Evolutionary conservation across 2,797 vertebrate species (phyloP).

Genomic region (Sylvilagus floridanus): DNA sequence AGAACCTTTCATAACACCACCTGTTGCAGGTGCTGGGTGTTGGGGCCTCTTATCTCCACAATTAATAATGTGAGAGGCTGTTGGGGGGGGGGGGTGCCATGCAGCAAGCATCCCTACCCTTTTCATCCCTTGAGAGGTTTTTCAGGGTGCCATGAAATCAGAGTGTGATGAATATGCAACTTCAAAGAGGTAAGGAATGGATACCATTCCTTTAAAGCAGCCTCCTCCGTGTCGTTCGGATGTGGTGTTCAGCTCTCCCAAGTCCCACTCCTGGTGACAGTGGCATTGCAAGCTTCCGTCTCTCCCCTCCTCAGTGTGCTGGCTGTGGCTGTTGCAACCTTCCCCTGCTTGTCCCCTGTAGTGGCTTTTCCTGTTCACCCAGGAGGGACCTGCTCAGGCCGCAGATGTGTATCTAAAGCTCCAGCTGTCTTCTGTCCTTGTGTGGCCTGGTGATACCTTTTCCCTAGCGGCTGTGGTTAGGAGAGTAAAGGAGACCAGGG

Average conservation of each 20-base stretch:
- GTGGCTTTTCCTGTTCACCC: not conserved
- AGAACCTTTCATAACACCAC: not conserved
- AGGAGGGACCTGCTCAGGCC: not conserved
- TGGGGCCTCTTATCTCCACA: constrained; percentile 7
- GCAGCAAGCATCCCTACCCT: not conserved
- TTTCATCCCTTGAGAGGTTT: not conserved
- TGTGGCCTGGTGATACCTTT: not conserved
- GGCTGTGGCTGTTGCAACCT: fast-evolving
- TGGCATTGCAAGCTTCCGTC: not conserved
- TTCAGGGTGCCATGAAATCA: constrained; percentile 57
- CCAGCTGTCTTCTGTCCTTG: not conserved
- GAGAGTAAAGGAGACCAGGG: not conserved
- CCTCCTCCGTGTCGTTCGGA: not conserved
- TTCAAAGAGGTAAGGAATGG: constrained; percentile 53
- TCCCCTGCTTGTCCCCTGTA: not conserved
- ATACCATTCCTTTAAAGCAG: not conserved
- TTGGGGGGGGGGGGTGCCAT: not conserved
- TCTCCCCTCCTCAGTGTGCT: not conserved
- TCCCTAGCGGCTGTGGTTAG: not conserved
- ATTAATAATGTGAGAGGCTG: not conserved
- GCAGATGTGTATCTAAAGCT: not conserved
- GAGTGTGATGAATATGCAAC: constrained; percentile 4
- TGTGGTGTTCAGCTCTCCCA: not conserved
- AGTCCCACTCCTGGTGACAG: not conserved
- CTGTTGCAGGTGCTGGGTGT: too few species aligned